A percentile compares a stretch with the other conserved stretches of the same genome.
These are phyloP conservation scores for Thyatira batis DNA, from an alignment of 2,888 invertebrate species.

Conservation along the genomic window DNA sequence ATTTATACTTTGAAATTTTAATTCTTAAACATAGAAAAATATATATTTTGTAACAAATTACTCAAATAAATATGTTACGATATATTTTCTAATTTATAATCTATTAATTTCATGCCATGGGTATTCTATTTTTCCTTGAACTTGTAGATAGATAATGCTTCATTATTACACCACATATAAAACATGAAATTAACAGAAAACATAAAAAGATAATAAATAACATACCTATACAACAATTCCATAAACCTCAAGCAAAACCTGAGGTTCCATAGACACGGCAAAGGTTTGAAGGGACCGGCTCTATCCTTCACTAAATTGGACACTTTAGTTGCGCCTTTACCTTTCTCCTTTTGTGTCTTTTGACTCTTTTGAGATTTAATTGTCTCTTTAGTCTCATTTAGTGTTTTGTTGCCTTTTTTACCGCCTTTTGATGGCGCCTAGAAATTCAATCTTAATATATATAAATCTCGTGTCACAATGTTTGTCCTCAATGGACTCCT, in stretches of 20 bases:
- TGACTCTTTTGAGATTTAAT: constrained; percentile 59
- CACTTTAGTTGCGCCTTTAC: constrained; percentile 51
- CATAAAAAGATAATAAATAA: neutral
- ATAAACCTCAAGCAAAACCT: constrained; percentile 54
- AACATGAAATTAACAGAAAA: too few species aligned
- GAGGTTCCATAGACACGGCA: constrained; percentile 67
- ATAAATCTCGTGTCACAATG: too few species aligned
- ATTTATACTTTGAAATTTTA: too few species aligned
- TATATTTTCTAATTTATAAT: too few species aligned
- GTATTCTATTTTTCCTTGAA: too few species aligned
- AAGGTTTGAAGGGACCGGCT: constrained; percentile 62
- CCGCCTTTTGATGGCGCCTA: constrained; percentile 55
- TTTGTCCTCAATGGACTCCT: too few species aligned
- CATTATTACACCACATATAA: too few species aligned
- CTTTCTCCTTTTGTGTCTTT: constrained; percentile 59
- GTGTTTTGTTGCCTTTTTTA: constrained; percentile 58
- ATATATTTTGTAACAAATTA: too few species aligned
- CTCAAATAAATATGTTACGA: too few species aligned
- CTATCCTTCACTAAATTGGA: constrained; percentile 58
- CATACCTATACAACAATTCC: constrained; percentile 64
- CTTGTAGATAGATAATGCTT: too few species aligned
- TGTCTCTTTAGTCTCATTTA: constrained; percentile 61
- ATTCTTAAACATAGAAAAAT: too few species aligned
- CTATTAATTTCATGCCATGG: too few species aligned
- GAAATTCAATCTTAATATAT: constrained; percentile 11